These are phyloP conservation scores for Temnopleurus reevesii DNA, from an alignment of 53 echinoderm and acorn worm species.

Conservation along the genomic window DNA sequence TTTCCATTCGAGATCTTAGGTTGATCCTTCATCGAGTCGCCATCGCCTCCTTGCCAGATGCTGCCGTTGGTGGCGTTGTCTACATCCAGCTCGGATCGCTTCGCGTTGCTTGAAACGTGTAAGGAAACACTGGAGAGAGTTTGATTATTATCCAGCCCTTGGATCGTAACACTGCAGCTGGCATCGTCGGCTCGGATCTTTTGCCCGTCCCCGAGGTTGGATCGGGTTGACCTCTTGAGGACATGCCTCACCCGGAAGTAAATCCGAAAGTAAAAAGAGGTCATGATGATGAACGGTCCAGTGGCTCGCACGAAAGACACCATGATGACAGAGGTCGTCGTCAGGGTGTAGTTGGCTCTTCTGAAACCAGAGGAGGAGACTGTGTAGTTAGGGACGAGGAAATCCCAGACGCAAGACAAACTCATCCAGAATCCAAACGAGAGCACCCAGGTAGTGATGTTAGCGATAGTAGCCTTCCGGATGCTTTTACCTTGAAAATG, in stretches of 20 bases:
- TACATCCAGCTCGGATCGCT: too few relatives aligned
- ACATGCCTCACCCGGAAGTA: not conserved
- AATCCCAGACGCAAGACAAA: not conserved
- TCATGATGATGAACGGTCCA: not conserved
- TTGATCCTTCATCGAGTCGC: too few relatives aligned
- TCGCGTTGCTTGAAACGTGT: too few relatives aligned
- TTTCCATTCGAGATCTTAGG: too few relatives aligned
- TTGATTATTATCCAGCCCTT: too few relatives aligned
- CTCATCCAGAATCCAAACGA: not conserved
- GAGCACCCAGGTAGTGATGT: not conserved
- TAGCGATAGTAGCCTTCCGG: not conserved
- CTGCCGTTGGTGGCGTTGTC: too few relatives aligned
- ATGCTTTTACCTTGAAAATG: slow-evolving; percentile 14
- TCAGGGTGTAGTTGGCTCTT: not conserved
- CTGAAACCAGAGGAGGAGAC: not conserved
- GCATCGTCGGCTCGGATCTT: too few relatives aligned
- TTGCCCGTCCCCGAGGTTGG: too few relatives aligned
- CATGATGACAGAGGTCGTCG: not conserved
- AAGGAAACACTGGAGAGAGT: too few relatives aligned
- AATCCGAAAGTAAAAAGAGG: not conserved
- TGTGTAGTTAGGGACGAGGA: not conserved
- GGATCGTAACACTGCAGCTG: too few relatives aligned
- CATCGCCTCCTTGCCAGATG: too few relatives aligned
- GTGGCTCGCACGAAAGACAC: not conserved
- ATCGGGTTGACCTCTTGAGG: too few relatives aligned